phyloP scores from a whole-genome alignment of 2,797 vertebrate species.

The Takifugu rubripes region DNA sequence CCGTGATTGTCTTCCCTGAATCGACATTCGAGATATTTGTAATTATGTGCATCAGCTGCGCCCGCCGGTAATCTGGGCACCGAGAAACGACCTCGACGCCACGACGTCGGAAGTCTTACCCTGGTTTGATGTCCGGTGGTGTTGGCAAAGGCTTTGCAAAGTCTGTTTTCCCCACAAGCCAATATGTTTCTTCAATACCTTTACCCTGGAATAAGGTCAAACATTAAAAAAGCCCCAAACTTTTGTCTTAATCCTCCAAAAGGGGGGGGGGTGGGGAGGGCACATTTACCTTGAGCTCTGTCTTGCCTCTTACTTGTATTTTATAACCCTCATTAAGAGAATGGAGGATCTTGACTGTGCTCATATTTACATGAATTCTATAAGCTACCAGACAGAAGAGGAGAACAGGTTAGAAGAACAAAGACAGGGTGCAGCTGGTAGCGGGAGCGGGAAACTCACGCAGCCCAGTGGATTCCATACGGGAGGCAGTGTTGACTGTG shows the following conservation, averaged over 20 bases:
- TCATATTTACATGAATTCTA: constrained; percentile 82
- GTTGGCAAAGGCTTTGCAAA: constrained; percentile 81
- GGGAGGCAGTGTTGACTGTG: constrained; percentile 85
- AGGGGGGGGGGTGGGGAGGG: neutral
- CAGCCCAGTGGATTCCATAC: constrained; percentile 86
- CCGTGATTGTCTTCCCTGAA: constrained; percentile 83
- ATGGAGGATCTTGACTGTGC: constrained; percentile 78
- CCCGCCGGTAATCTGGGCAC: too few relatives aligned
- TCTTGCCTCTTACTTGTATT: constrained; percentile 79
- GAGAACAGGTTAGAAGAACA: neutral
- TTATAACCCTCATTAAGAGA: constrained; percentile 80
- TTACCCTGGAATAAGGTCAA: constrained; percentile 70
- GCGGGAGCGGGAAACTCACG: constrained; percentile 62
- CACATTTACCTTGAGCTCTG: constrained; percentile 78
- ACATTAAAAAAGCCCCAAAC: neutral
- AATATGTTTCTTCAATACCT: constrained; percentile 83
- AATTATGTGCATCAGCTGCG: constrained; percentile 4
- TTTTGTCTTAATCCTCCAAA: neutral
- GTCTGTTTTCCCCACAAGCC: constrained; percentile 79
- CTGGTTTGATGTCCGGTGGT: constrained; percentile 79
- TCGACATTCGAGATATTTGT: constrained; percentile 37
- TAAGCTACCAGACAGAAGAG: constrained; percentile 67
- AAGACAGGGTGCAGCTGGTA: neutral
- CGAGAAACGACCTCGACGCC: too few relatives aligned
- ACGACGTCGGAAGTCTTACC: constrained; percentile 63